Percentiles rank a stretch among this genome's conserved stretches.
Conservation (phyloP, 2,888 invertebrate genomes). For the Exephanes ischioxanthus region DNA sequence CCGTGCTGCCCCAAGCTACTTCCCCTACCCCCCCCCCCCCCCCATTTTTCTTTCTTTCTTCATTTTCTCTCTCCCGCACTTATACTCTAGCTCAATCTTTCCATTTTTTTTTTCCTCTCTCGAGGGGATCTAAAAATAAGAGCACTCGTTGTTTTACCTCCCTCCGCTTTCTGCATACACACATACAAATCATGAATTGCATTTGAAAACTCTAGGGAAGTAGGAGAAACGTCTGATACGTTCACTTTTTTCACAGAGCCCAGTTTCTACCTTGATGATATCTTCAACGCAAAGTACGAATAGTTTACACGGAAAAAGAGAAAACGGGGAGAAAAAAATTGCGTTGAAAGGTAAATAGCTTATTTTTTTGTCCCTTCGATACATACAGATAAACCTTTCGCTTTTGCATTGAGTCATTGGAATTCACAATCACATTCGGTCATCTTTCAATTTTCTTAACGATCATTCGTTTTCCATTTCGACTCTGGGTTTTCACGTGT, state of each 20-base stretch:
- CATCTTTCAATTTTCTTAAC: too few relatives aligned
- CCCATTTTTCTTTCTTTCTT: conserved; percentile 20
- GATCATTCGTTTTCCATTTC: too few relatives aligned
- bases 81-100: not conserved
- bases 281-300: conserved; percentile 7
- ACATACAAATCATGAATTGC: conserved; percentile 39
- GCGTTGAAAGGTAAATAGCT: conserved; percentile 9
- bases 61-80: conserved; percentile 29
- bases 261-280: conserved; percentile 23
- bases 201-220: conserved; percentile 44
- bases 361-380: conserved; percentile 18
- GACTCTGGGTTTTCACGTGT: not conserved
- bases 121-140: conserved; percentile 80
- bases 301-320: not conserved
- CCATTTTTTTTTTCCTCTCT: conserved; percentile 37
- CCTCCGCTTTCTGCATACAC: conserved; percentile 21
- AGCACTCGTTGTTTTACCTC: conserved; percentile 60
- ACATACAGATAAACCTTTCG: not conserved
- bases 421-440: conserved; percentile 43
- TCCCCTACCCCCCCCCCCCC: conserved; percentile 8
- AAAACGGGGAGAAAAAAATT: conserved; percentile 19
- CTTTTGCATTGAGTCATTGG: conserved; percentile 38
- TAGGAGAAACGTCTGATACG: not conserved
- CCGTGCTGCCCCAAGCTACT: conserved; percentile 64
- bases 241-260: not conserved